A percentile compares a stretch with the other conserved stretches of the same genome.
Conservation (phyloP, 2,113 vertebrate species). For the Procavia capensis region DNA sequence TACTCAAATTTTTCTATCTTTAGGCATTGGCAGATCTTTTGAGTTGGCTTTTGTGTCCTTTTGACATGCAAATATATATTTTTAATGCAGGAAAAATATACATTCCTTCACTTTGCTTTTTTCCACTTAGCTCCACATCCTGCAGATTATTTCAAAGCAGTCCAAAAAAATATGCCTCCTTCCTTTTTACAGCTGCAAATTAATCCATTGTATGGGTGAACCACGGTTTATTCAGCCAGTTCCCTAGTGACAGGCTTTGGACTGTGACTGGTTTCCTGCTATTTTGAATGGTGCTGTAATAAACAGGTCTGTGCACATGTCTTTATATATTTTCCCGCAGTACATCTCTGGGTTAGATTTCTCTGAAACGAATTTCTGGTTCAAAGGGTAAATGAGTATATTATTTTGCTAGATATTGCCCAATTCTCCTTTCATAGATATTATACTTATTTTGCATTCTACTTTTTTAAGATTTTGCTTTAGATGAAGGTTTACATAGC, state of each 20-base stretch:
- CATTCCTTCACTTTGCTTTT: not conserved
- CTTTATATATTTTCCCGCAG: not conserved
- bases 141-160: not conserved
- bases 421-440: not conserved
- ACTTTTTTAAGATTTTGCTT: no score
- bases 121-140: not conserved
- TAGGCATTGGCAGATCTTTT: not conserved
- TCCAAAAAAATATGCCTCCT: not conserved
- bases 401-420: not conserved
- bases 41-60: not conserved
- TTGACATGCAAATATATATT: not conserved
- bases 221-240: fast-evolving
- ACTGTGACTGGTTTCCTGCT: not conserved
- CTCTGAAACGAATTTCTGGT: not conserved
- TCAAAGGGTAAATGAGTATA: not conserved
- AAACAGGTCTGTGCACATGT: fast-evolving
- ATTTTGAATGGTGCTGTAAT: fast-evolving
- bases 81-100: not conserved
- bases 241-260: fast-evolving
- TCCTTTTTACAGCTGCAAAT: not conserved
- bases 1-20: not conserved
- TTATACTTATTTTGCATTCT: not conserved
- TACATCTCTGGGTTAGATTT: not conserved
- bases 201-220: fast-evolving
- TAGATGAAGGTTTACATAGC: no score